Percentiles rank a stretch among this genome's conserved stretches.
Evolutionary conservation across 2,113 vertebrate species (phyloP).

Genomic region (Ictalurus punctatus): DNA sequence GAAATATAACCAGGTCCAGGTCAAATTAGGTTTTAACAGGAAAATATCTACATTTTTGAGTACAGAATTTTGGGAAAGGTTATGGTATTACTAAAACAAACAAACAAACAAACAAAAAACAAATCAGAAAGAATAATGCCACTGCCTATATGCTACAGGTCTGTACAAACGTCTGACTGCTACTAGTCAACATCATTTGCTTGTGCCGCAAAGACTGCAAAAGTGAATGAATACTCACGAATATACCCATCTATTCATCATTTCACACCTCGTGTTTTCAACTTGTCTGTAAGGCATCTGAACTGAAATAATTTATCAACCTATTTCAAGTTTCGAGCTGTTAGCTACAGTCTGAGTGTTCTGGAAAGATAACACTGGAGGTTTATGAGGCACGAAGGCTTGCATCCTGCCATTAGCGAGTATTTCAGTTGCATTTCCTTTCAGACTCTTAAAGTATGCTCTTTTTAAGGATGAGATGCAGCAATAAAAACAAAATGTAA

Average conservation of each 20-base stretch:
- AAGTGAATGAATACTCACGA: background rate
- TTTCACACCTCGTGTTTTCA: slow-evolving; percentile 14
- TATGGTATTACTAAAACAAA: background rate
- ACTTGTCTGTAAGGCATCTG: slow-evolving; percentile 11
- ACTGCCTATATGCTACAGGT: background rate
- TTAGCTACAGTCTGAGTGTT: slow-evolving; percentile 16
- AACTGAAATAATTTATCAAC: slow-evolving; percentile 20
- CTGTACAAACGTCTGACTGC: background rate
- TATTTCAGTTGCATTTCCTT: background rate
- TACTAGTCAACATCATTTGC: background rate
- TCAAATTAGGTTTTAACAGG: background rate
- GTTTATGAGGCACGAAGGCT: slow-evolving; percentile 7
- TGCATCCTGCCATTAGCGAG: background rate
- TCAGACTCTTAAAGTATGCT: background rate
- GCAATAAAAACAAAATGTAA: background rate
- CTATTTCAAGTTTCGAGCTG: slow-evolving; percentile 9
- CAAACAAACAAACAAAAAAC: background rate
- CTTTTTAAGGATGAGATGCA: background rate
- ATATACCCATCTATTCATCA: background rate
- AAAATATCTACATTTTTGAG: background rate
- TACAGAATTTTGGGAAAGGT: background rate
- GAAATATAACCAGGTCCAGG: background rate
- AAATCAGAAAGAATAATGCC: background rate
- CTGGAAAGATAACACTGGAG: slow-evolving; percentile 3
- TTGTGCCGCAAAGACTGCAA: background rate